Evolutionary conservation across 2,888 invertebrate genomes (phyloP), one percentile per base, ranked within the genome.

Genomic region (Drosophila mercatorum): DNA sequence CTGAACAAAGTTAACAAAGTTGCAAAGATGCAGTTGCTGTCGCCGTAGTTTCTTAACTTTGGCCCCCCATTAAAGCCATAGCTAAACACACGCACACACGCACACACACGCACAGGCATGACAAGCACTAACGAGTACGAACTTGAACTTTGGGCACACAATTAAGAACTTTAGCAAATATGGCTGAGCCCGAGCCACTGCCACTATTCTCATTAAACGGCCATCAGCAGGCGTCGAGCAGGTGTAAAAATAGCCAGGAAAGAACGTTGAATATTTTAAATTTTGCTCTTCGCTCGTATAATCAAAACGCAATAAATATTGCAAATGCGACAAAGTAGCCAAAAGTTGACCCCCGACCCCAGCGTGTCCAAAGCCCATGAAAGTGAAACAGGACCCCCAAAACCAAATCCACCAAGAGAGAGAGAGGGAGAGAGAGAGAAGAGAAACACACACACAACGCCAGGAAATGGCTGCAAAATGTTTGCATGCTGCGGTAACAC

Each of bases 241-340:
- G 47, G 43, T 36, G 26, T 53, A 38, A 26, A 55, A 41, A 55
- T 38, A 55, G 40, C 53, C 31, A 34, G 6, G 6, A 31, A 31
- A 6, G 6, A 34, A 2, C 6, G 31, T 28, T 67, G 31, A 55
- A 28, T 34, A 17, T 43, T 52, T 64, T 40, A 62, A 43, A 28
- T 46, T 49, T 41, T 31, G 47, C 41, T 40, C 53, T n/a, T 38
- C 40, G 46, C 34, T 52, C 47, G 64, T 83, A 71, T 84, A 84
- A 84, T 84, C 85, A 84, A 84, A 84, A 84, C 75, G 88, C 80
- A 84, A 84, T 84, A 84, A 84, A 84, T 84, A 89, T 89, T 88
- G 77, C 78, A 88, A 87, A 83, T 89, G 85, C 81, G 81, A 76
- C 72, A 73, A 76, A 74, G 76, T 71, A 83, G 73, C 69, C 81